Evolutionary conservation across 2,113 vertebrate species (phyloP).

Genomic region (Siphamia tubifer): DNA sequence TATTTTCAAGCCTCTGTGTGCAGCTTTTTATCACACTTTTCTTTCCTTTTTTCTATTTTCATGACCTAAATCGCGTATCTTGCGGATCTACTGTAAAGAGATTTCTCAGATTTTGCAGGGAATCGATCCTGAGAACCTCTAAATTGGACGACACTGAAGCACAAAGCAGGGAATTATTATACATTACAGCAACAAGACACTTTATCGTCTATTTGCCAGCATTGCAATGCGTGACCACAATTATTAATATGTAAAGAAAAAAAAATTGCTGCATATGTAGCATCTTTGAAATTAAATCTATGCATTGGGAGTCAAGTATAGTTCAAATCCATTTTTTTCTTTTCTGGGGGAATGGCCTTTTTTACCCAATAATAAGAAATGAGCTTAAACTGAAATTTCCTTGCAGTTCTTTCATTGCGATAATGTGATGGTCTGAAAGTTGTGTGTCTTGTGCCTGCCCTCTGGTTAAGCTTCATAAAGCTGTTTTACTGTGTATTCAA

Average conservation of each 20-base stretch:
- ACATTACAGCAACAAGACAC: constrained; percentile 37
- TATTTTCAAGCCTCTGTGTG: constrained; percentile 49
- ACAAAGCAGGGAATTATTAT: constrained; percentile 62
- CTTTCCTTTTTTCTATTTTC: constrained; percentile 22
- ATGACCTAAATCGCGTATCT: constrained; percentile 9
- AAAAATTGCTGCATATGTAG: constrained; percentile 41
- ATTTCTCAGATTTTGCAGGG: constrained; percentile 54
- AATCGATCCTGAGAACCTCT: constrained; percentile 40
- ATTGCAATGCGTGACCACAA: constrained; percentile 32
- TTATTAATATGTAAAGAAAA: constrained; percentile 1
- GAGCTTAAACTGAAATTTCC: background rate
- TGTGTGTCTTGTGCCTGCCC: constrained; percentile 22
- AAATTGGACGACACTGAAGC: constrained; percentile 55
- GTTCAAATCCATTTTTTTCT: background rate
- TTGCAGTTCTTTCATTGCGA: constrained; percentile 30
- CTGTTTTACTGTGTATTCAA: constrained; percentile 1
- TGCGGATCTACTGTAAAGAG: constrained; percentile 8
- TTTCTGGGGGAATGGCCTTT: constrained; percentile 13
- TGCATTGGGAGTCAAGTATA: constrained; percentile 60
- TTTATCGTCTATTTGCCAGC: constrained; percentile 38
- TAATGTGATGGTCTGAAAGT: constrained; percentile 26
- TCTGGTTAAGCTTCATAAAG: constrained; percentile 14
- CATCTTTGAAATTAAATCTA: constrained; percentile 51
- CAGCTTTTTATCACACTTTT: constrained; percentile 28
- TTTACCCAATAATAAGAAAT: constrained; percentile 29